phyloP scores from a whole-genome alignment of 2,797 vertebrate genomes.

The Anisognathus igniventris region DNA sequence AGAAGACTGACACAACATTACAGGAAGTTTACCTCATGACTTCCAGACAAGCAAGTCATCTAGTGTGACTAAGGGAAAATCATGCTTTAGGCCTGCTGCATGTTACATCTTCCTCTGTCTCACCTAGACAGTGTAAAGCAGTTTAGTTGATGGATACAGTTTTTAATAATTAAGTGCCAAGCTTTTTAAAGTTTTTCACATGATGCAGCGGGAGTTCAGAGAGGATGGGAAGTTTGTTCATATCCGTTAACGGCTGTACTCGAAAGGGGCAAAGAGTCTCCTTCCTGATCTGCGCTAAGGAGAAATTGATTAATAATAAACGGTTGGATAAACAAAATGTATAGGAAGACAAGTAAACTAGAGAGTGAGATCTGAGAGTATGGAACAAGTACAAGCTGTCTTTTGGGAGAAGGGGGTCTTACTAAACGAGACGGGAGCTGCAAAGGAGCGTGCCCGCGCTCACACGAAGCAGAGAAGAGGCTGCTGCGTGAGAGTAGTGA shows the following conservation, averaged over 20 bases:
- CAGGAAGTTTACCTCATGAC: slow-evolving; percentile 7
- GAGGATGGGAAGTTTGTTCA: neutral
- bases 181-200: neutral
- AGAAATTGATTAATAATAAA: neutral
- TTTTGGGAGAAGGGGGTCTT: neutral
- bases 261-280: too few species aligned
- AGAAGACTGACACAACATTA: neutral
- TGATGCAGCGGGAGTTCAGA: neutral
- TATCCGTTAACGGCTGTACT: too few species aligned
- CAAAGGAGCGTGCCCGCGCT: neutral
- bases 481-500: fast-evolving
- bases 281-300: neutral
- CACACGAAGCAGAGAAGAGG: neutral
- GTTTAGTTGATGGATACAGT: neutral
- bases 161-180: neutral
- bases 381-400: neutral
- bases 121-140: neutral
- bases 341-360: neutral
- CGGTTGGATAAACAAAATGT: neutral
- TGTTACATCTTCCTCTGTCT: neutral
- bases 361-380: neutral
- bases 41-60: slow-evolving; percentile 16
- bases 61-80: slow-evolving; percentile 36
- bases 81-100: neutral
- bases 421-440: neutral